Conservation (phyloP, 2,888 invertebrate genomes). For the Drosophila koepferae region DNA sequence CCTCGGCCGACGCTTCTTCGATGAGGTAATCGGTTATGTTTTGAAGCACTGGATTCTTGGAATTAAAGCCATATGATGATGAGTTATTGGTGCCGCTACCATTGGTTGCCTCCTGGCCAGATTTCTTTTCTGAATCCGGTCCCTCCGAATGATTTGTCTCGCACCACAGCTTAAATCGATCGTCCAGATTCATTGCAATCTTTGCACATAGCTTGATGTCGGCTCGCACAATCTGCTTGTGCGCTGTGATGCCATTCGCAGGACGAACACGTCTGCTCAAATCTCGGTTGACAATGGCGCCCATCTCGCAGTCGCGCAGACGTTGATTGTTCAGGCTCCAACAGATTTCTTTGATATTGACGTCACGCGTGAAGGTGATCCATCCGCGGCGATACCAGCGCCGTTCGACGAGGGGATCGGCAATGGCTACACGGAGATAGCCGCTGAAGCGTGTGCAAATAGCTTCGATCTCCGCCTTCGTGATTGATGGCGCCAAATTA, state of each 20-base stretch:
- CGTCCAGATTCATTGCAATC: conserved; percentile 95
- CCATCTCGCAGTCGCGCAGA: conserved; percentile 86
- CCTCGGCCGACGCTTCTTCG: conserved; percentile 99
- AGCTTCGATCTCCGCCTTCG: conserved; percentile 98
- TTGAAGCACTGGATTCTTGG: conserved; percentile 96
- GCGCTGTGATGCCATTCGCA: conserved; percentile 95
- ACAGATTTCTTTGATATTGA: conserved; percentile 99
- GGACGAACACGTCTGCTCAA: conserved; percentile 96
- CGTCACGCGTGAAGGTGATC: conserved; percentile 98
- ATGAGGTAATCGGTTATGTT: conserved; percentile 99
- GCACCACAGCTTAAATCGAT: conserved; percentile 92
- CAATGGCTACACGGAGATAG: conserved; percentile 97
- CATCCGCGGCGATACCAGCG: conserved; percentile 98
- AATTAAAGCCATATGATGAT: conserved; percentile 88
- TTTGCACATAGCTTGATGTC: conserved; percentile 97
- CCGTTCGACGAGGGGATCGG: conserved; percentile 98
- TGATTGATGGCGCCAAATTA: conserved; percentile 97
- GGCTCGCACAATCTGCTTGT: conserved; percentile 94
- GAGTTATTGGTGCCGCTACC: conserved; percentile 26
- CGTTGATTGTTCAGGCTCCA: conserved; percentile 99
- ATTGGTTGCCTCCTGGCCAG: conserved; percentile 38
- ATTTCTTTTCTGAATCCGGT: conserved; percentile 6
- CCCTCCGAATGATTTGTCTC: conserved; percentile 14
- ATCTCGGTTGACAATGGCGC: conserved; percentile 97
- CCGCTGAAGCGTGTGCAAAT: conserved; percentile 97